A percentile compares a stretch with the other conserved stretches of the same genome.
Evolutionary conservation across 2,888 invertebrate species (phyloP).

Genomic region (Terebella lapidaria): DNA sequence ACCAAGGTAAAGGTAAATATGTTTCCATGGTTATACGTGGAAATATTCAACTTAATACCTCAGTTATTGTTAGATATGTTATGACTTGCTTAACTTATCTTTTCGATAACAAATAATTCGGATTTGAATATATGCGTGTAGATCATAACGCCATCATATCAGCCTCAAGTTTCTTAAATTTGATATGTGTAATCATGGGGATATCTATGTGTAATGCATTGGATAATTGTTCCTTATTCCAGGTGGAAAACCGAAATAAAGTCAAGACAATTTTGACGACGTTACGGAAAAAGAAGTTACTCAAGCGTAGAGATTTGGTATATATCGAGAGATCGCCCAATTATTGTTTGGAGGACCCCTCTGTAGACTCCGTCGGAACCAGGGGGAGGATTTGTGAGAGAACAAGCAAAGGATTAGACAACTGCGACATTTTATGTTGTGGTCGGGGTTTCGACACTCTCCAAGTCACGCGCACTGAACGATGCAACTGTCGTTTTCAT

Average conservation of each 20-base stretch:
- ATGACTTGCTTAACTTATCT: no score
- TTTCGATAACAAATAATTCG: no score
- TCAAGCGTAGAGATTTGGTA: conserved; percentile 65
- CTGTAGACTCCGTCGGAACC: conserved; percentile 44
- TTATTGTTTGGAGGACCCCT: conserved; percentile 67
- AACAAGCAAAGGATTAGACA: no score
- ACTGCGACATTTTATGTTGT: conserved; percentile 23
- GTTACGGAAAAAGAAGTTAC: conserved; percentile 6
- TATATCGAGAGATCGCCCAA: conserved; percentile 92
- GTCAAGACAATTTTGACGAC: neutral
- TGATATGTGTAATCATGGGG: no score
- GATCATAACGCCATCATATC: no score
- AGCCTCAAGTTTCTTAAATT: no score
- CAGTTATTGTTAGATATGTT: no score
- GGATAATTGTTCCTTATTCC: no score
- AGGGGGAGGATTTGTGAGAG: conserved; percentile 47
- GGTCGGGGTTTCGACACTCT: conserved; percentile 24
- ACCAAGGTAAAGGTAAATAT: conserved; percentile 53
- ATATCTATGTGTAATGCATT: no score
- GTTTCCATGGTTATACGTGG: no score
- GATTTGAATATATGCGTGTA: no score
- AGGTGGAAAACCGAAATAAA: neutral
- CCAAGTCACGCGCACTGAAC: conserved; percentile 31
- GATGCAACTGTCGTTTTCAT: conserved; percentile 51
- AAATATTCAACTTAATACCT: no score